Conservation (phyloP, 2,888 invertebrate genomes). For the Chymomyza procnemis region DNA sequence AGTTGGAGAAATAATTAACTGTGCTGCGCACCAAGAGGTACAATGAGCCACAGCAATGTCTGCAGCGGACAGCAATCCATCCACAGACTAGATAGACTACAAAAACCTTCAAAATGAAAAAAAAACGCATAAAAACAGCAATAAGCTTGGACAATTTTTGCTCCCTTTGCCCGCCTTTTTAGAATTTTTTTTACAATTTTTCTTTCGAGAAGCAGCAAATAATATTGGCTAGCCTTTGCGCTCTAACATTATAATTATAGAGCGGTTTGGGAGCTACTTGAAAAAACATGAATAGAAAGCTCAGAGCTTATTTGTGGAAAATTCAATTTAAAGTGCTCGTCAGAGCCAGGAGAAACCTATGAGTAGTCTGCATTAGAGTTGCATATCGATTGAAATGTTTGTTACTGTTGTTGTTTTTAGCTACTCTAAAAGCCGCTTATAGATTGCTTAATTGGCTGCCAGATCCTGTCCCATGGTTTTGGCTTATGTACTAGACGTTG, state of each 20-base stretch:
- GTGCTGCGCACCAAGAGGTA: conserved; percentile 5
- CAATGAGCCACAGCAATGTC: conserved; percentile 18
- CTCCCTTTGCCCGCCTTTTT: conserved; percentile 4
- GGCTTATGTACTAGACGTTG: neutral
- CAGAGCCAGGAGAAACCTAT: neutral
- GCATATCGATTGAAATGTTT: conserved; percentile 53
- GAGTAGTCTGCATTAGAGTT: conserved; percentile 1
- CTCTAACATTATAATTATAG: conserved; percentile 45
- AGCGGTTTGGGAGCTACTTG: conserved; percentile 16
- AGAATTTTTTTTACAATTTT: conserved; percentile 19
- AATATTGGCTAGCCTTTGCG: neutral
- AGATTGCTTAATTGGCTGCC: conserved; percentile 38
- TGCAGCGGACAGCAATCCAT: conserved; percentile 53
- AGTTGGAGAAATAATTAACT: conserved; percentile 64
- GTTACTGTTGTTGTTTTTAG: conserved; percentile 27
- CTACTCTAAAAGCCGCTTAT: conserved; percentile 38
- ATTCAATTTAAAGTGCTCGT: conserved; percentile 50
- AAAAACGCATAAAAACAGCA: conserved; percentile 29
- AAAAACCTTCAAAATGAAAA: conserved; percentile 24
- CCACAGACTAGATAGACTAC: conserved; percentile 8
- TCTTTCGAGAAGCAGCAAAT: conserved; percentile 23
- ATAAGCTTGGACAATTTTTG: conserved; percentile 11
- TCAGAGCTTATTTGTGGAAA: conserved; percentile 12
- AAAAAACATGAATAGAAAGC: neutral
- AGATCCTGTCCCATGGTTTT: neutral